These are phyloP conservation scores for Iguana delicatissima DNA, from an alignment of 2,797 vertebrate species.

Conservation along the genomic window DNA sequence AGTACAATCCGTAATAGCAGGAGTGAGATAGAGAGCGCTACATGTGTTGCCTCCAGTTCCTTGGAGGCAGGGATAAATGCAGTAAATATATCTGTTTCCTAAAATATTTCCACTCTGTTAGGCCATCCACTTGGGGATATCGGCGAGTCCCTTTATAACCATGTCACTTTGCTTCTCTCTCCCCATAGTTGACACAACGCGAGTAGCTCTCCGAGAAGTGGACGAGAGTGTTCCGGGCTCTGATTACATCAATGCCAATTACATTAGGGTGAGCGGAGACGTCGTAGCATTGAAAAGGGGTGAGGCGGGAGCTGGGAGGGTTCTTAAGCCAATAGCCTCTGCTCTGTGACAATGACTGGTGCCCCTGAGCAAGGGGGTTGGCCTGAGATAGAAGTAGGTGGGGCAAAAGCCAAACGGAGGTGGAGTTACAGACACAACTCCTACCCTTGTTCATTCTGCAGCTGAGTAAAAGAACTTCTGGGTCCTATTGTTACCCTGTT, in stretches of 20 bases:
- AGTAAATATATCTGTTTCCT: neutral
- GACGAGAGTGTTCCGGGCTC: constrained; percentile 83
- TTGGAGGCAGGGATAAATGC: neutral
- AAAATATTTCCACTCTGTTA: neutral
- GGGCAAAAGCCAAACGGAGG: too few relatives aligned
- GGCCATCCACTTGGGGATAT: neutral
- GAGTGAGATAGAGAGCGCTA: neutral
- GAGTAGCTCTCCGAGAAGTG: constrained; percentile 82
- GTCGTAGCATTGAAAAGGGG: neutral
- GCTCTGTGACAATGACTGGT: neutral
- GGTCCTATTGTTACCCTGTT: too few relatives aligned
- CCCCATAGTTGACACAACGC: constrained; percentile 85
- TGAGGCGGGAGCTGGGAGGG: neutral
- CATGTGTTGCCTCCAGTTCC: neutral
- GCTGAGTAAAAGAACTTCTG: too few relatives aligned
- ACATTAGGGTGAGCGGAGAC: constrained; percentile 84
- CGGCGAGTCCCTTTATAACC: neutral
- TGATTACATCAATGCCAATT: constrained; percentile 93
- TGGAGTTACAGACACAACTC: neutral
- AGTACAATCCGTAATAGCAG: neutral
- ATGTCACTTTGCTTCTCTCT: neutral
- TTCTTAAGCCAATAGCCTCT: neutral
- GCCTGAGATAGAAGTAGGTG: too few relatives aligned
- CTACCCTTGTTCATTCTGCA: too few relatives aligned
- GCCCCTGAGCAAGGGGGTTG: neutral